Evolutionary conservation across 2,888 invertebrate genomes (phyloP), one percentile per base, ranked within the genome.

Genomic region (Tineola bisselliella): DNA sequence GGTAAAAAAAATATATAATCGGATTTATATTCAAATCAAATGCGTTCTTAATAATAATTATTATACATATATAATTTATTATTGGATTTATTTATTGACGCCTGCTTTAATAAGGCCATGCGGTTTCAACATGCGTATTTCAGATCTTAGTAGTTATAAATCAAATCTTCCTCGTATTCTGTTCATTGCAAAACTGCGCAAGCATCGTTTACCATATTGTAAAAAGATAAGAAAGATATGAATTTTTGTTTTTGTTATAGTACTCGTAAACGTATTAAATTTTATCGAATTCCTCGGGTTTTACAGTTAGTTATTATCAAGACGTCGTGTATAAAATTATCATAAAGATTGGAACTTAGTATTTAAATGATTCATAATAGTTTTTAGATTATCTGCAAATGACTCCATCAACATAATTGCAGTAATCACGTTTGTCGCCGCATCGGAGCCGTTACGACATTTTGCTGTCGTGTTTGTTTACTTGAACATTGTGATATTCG

Each of bases 331-430:
- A 48, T 48, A 6, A 48, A 48, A 48, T 48, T 48, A 48, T 48
- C 48, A 15, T 48, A 48, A 48, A 48, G 48, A 48, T 48, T 48
- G 48, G 15, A 38, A 17, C n/a, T 48, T 48, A 48, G 48, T 48
- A 48, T 48, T 48, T 48, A 48, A 48, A 48, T 48, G 48, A 48
- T 48, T 38, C 13, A 48, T 48, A 48, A 48, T 17, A n/a, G 6
- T 13, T 48, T 17, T 48, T 38, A 38, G 48, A 48, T 48, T 48
- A 48, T 48, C 48, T 48, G 48, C n/a, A 48, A 48, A 48, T 48
- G 13, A 48, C 48, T 48, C 15, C 48, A 48, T 48, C 17, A 48
- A 48, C 48, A 48, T 48, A 15, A 48, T 48, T 48, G 48, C 48
- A 17, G 15, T 48, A 48, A 48, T 15, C 48, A 48, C 48, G 48